phyloP scores from a whole-genome alignment of 2,888 invertebrate species.

The Tiliacea citrago region DNA sequence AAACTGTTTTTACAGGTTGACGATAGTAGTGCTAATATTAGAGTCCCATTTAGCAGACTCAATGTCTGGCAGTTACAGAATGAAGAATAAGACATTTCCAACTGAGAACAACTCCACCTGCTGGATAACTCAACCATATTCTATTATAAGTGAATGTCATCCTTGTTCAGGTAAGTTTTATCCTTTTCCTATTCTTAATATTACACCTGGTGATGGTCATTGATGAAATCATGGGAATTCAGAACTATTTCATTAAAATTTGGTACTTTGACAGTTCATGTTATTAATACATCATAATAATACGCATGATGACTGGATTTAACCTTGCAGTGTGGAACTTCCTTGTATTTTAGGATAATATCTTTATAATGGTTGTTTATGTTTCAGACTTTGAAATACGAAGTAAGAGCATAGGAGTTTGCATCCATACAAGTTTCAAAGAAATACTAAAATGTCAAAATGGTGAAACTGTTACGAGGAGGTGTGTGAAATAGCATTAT shows the following conservation, averaged over 20 bases:
- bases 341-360: not conserved
- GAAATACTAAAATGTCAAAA: constrained; percentile 95
- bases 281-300: not conserved
- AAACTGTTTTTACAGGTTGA: constrained; percentile 91
- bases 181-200: not conserved
- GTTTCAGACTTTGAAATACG: constrained; percentile 94
- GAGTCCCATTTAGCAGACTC: constrained; percentile 93
- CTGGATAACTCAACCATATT: constrained; percentile 93
- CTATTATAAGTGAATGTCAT: constrained; percentile 94
- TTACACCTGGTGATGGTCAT: not conserved
- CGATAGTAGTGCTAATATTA: constrained; percentile 94
- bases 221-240: not conserved
- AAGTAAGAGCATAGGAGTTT: constrained; percentile 95
- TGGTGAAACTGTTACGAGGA: constrained; percentile 95
- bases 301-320: not conserved
- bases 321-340: not conserved
- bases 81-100: constrained; percentile 92
- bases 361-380: not conserved
- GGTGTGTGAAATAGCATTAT: constrained; percentile 82
- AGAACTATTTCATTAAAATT: not conserved
- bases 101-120: constrained; percentile 95
- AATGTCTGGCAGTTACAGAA: constrained; percentile 90
- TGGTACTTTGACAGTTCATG: not conserved
- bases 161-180: constrained; percentile 93
- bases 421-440: constrained; percentile 95